These are phyloP conservation scores for Sphaerophoria taeniata DNA, from an alignment of 2,888 invertebrate genomes.

Conservation along the genomic window DNA sequence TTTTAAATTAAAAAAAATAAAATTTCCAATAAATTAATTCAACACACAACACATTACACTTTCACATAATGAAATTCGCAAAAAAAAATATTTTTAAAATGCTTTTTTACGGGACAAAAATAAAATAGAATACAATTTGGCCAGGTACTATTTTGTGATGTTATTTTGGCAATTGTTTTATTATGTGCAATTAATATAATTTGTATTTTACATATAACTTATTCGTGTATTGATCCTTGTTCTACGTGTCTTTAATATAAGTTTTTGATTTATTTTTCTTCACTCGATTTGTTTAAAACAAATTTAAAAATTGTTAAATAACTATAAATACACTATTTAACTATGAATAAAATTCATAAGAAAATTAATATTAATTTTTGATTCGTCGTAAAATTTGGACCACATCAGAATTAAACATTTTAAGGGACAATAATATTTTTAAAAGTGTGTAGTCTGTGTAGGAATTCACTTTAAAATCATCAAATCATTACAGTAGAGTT, in stretches of 20 bases:
- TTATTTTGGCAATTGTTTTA: slow-evolving; percentile 82
- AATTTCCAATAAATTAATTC: too few species aligned
- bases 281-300: slow-evolving; percentile 6
- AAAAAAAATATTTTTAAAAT: slow-evolving; percentile 42
- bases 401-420: too few species aligned
- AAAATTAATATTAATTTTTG: slow-evolving; percentile 2
- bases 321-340: slow-evolving; percentile 5
- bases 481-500: too few species aligned
- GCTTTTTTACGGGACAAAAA: slow-evolving; percentile 23
- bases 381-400: not conserved
- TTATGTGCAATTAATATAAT: slow-evolving; percentile 83
- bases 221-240: slow-evolving; percentile 80
- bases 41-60: too few species aligned
- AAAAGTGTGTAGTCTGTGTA: too few species aligned
- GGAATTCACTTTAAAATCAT: too few species aligned
- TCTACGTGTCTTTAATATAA: slow-evolving; percentile 80
- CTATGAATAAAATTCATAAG: slow-evolving; percentile 43
- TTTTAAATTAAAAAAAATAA: too few species aligned
- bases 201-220: slow-evolving; percentile 82
- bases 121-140: slow-evolving; percentile 82
- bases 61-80: slow-evolving; percentile 58
- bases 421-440: too few species aligned
- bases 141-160: slow-evolving; percentile 83
- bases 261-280: not conserved
- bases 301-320: not conserved